A percentile compares a stretch with the other conserved stretches of the same genome.
Evolutionary conservation across 2,797 vertebrate genomes (phyloP).

Genomic region (Rhinella marina): DNA sequence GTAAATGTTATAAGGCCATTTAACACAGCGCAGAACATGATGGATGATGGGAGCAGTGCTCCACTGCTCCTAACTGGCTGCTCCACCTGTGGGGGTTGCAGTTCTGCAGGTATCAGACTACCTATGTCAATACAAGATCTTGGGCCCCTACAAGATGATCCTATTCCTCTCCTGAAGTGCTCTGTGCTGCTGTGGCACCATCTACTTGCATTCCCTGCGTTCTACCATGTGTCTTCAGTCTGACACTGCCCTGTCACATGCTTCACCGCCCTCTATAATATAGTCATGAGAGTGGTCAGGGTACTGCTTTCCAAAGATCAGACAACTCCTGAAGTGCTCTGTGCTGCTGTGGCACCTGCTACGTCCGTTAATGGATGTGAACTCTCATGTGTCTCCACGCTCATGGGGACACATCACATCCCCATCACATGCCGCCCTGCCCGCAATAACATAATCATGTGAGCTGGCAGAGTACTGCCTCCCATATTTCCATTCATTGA

Average conservation of each 20-base stretch:
- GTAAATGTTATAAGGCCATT: conserved; percentile 15
- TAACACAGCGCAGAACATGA: neutral
- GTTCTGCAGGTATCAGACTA: neutral
- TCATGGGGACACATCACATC: neutral
- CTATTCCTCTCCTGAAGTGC: neutral
- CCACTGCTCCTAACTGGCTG: neutral
- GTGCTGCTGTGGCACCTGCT: neutral
- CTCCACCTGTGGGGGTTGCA: neutral
- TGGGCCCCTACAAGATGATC: neutral
- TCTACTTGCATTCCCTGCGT: neutral
- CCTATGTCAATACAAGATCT: neutral
- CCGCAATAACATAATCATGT: neutral
- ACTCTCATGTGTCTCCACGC: neutral
- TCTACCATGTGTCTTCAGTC: neutral
- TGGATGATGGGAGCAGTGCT: neutral
- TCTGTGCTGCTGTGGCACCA: conserved; percentile 4
- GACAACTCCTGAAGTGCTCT: neutral
- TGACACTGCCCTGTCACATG: neutral
- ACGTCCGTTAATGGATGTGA: neutral
- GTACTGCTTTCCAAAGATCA: neutral
- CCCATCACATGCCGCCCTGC: neutral
- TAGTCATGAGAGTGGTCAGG: no score
- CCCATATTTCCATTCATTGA: no score
- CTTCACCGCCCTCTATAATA: no score
- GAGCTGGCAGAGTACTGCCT: neutral